Base-by-base conservation (phyloP, 2,797 vertebrate species). In the Leptatherina wallacei region DNA sequence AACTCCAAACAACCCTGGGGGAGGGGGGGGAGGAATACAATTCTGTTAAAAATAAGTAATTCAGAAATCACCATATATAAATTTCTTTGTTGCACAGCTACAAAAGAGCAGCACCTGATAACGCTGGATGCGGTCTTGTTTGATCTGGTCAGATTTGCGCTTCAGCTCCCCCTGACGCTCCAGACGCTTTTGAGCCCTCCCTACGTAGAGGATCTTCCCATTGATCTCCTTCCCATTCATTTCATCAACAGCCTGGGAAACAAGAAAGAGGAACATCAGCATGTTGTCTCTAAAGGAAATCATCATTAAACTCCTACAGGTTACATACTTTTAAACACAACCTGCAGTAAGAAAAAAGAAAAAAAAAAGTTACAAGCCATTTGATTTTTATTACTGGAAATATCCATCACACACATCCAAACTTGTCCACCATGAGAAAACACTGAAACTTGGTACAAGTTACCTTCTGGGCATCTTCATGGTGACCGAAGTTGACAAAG, bases 211-310 rank as follows among this genome's bases (percentile, higher is more conserved):
- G 56, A 93, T 36, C 56, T 95, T 95, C 33, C 97, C 97, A 0
- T 94, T 96, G 77, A 99, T 51, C 73, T 99, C 97, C 87, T 97
- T 97, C 54, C 98, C 97, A 0, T 98, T 98, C 98, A 99, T 98
- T 81, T 95, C 93, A 0, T 91, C 92, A 70, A 99, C 98, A 0
- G 98, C 98, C 98, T 99, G 89, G 6, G 56, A 55, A 71, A 65
- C 47, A 44, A 54, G 27, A 12, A 52, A 0, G 38, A 55, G 6
- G 2, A 55, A 14, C 22, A 42, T 66, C 18, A 57, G 16, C 22
- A 40, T 2, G 4, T 40, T 30, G 64, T 6, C 10, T 52, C 11
- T 10, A 42, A n/a, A 22, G 32, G 13, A 12, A 42, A 59, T 63
- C 44, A 52, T 12, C 51, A 6, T 6, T 4, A 54, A 5, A 6